phyloP scores from a whole-genome alignment of 2,113 vertebrate genomes.

The Mus spicilegus region DNA sequence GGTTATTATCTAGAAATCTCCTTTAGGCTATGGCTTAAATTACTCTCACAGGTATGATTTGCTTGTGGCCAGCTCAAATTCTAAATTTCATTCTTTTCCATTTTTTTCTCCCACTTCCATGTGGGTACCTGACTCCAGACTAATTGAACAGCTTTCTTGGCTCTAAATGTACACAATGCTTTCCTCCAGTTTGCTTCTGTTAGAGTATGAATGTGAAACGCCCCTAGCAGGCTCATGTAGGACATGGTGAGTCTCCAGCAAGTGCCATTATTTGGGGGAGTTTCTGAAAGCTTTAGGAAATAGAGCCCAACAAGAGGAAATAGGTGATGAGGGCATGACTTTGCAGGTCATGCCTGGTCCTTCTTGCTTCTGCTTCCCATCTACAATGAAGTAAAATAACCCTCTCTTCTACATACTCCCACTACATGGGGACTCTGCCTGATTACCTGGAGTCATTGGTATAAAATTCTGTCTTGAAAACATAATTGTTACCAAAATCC shows the following conservation, averaged over 20 bases:
- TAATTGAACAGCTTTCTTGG: not conserved
- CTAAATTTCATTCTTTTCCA: not conserved
- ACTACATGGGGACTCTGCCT: not conserved
- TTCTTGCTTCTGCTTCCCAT: not conserved
- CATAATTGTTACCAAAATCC: constrained; percentile 3
- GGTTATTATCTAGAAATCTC: not conserved
- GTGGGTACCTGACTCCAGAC: not conserved
- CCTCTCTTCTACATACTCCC: not conserved
- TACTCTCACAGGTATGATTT: not conserved
- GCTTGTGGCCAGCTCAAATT: not conserved
- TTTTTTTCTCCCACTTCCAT: not conserved
- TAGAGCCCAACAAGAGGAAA: not conserved
- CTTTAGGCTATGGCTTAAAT: not conserved
- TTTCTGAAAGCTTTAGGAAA: not conserved
- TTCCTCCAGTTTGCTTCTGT: not conserved
- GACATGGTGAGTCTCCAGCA: not conserved
- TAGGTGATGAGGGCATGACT: not conserved
- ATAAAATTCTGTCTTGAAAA: constrained; percentile 12
- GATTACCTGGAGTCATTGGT: not conserved
- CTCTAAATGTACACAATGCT: no score
- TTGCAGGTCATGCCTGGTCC: not conserved
- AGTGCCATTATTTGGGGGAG: not conserved
- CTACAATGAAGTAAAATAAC: not conserved
- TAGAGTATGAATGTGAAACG: not conserved
- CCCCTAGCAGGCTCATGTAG: not conserved